These are phyloP conservation scores for Diarsia rubi DNA, from an alignment of 2,888 invertebrate species.

Conservation along the genomic window DNA sequence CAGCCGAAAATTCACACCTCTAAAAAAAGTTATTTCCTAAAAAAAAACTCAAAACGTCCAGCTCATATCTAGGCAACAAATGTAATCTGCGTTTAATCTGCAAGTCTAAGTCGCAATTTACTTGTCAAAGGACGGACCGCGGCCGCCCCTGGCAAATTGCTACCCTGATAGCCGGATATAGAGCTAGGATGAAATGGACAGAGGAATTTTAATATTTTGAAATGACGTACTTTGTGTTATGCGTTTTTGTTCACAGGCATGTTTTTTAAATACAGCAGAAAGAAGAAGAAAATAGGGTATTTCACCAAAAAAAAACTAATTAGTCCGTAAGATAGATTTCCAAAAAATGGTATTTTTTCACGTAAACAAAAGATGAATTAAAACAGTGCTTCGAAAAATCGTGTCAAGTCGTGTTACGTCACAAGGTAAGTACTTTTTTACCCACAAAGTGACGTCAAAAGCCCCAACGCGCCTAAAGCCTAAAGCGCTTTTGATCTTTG, in stretches of 20 bases:
- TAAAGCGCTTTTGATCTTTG: too few species aligned
- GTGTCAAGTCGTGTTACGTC: too few species aligned
- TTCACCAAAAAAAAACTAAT: too few species aligned
- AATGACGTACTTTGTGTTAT: neutral
- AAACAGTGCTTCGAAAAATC: too few species aligned
- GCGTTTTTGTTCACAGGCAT: neutral
- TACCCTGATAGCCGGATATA: constrained; percentile 63
- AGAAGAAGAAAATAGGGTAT: too few species aligned
- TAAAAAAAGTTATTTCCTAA: constrained; percentile 11
- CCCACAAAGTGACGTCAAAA: too few species aligned
- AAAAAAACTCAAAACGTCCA: constrained; percentile 44
- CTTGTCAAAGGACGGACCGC: constrained; percentile 77
- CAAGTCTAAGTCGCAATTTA: constrained; percentile 77
- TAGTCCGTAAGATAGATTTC: too few species aligned
- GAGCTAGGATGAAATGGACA: constrained; percentile 30
- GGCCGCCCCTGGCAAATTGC: constrained; percentile 78
- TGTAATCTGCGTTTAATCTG: constrained; percentile 79
- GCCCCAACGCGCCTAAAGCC: too few species aligned
- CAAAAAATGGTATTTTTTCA: too few species aligned
- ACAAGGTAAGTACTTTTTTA: too few species aligned
- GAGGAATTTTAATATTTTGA: neutral
- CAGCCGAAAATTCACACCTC: constrained; percentile 3
- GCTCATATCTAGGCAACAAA: constrained; percentile 66
- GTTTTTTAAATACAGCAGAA: too few species aligned
- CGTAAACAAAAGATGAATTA: too few species aligned